These are phyloP conservation scores for Columba guinea DNA, from an alignment of 2,797 vertebrate genomes.

Conservation along the genomic window DNA sequence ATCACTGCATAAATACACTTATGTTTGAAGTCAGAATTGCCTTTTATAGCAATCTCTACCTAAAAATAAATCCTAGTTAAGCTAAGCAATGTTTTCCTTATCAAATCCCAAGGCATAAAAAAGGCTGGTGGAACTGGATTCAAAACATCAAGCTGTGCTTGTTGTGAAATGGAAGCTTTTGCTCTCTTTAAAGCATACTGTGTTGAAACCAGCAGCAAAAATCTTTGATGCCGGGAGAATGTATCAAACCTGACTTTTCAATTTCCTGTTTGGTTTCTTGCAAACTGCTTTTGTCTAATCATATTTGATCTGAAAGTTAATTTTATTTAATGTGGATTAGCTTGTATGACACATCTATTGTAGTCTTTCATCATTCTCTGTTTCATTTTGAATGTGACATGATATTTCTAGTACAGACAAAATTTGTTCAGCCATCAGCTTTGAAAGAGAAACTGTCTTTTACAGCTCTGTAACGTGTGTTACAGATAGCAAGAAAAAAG, in stretches of 20 bases:
- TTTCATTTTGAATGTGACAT: constrained; percentile 22
- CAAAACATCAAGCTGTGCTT: not conserved
- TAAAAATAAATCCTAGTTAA: not conserved
- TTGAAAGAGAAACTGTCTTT: not conserved
- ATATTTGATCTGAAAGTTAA: not conserved
- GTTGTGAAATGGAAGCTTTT: not conserved
- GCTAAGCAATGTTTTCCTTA: not conserved
- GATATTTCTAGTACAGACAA: not conserved
- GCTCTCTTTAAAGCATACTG: not conserved
- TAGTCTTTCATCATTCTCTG: not conserved
- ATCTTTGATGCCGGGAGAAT: not conserved
- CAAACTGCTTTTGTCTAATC: constrained; percentile 18
- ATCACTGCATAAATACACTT: not conserved
- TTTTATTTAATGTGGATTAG: constrained; percentile 15
- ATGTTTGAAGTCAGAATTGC: not conserved
- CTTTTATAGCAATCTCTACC: not conserved
- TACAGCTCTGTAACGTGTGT: not conserved
- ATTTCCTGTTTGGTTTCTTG: constrained; percentile 24
- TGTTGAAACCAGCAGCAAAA: not conserved
- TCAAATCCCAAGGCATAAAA: not conserved
- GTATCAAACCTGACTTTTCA: not conserved
- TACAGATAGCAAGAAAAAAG: not conserved
- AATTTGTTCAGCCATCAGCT: constrained; percentile 9
- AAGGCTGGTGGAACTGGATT: not conserved
- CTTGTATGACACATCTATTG: not conserved